Base-by-base conservation (phyloP, 1,140 invertebrate species). In the Achatina immaculata region DNA sequence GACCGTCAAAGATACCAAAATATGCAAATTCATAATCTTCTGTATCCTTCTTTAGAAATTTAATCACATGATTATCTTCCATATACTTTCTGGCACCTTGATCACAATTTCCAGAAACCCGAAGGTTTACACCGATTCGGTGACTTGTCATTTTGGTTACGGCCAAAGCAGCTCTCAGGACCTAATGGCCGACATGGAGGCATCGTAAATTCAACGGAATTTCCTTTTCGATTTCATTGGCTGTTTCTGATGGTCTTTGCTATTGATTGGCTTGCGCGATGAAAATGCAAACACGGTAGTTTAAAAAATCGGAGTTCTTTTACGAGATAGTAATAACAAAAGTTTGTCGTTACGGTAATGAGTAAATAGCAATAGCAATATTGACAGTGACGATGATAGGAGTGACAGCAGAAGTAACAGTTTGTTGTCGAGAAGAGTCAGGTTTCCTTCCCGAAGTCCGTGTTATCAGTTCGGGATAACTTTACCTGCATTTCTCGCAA, bases 11-110 rank as follows among this genome's bases (percentile, higher is more conserved):
- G 88, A 99, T 97, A 24, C 96, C 97, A 90, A 98, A 97, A 92
- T 97, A 99, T 55, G 96, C 96, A 88, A 98, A 99, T 88, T 98
- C 96, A 84, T 89, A 89, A 58, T 88, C 90, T 43, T 84, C 89
- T 83, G 96, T 97, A 81, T 87, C 86, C 76, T 87, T 87, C 85
- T 86, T 87, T 24, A 88, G 85, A 84, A 89, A 91, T 81, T 88
- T 85, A 28, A 98, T 96, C 79, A 95, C 95, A 93, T 98, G 98
- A 92, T 96, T 96, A 93, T 99, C 98, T 94, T 99, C 98, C 98
- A 99, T 99, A 91, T 99, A 98, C 91, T 98, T 97, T 86, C 98
- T 94, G 81, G 96, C 96, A 87, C 98, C 98, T 94, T 99, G 97
- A 92, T 96, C 96, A 90, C 96, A 96, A 91, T 98, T 96, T 82